Conservation (phyloP, 2,797 vertebrate species). For the Gymnothorax javanicus region DNA sequence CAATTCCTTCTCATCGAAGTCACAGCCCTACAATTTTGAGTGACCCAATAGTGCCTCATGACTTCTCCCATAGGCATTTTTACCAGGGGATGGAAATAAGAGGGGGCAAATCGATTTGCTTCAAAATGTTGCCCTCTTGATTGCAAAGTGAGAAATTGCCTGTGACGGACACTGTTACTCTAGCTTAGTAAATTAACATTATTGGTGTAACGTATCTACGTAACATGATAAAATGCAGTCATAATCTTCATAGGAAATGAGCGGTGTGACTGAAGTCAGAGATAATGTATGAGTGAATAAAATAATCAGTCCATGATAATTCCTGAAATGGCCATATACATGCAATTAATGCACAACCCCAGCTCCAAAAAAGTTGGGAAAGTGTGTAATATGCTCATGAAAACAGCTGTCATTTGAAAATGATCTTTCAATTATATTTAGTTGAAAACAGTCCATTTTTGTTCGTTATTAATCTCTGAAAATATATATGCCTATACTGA, state of each 20-base stretch:
- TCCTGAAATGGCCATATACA: background rate
- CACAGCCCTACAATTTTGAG: background rate
- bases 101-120: too few relatives aligned
- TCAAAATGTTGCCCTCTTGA: too few relatives aligned
- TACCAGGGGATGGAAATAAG: too few relatives aligned
- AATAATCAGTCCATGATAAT: background rate
- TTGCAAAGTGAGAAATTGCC: too few relatives aligned
- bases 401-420: too few relatives aligned
- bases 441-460: too few relatives aligned
- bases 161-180: background rate
- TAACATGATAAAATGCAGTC: background rate
- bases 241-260: background rate
- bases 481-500: too few relatives aligned
- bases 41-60: background rate
- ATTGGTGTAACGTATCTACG: background rate
- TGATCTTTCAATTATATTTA: too few relatives aligned
- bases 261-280: background rate
- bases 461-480: too few relatives aligned
- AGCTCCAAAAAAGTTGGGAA: too few relatives aligned
- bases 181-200: background rate
- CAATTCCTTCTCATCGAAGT: background rate
- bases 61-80: background rate
- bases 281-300: background rate
- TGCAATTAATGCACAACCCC: too few relatives aligned
- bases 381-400: too few relatives aligned